These are phyloP conservation scores for Rhinolophus ferrumequinum DNA, from an alignment of 2,113 vertebrate genomes.

Conservation along the genomic window DNA sequence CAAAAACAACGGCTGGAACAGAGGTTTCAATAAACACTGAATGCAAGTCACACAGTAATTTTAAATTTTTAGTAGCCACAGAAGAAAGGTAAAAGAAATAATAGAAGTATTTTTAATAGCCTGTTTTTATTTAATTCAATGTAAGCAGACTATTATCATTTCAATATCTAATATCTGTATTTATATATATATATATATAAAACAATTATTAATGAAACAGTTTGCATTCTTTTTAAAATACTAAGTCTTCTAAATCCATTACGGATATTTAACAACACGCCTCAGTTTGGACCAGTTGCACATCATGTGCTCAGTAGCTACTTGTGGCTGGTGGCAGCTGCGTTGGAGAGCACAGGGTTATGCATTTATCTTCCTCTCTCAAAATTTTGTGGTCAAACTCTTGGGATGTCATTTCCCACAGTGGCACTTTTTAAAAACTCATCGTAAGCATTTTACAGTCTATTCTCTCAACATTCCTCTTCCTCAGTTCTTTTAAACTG, in stretches of 20 bases:
- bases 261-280: no score
- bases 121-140: background rate
- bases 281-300: background rate
- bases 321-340: background rate
- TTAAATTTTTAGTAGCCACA: constrained; percentile 5
- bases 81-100: constrained; percentile 41
- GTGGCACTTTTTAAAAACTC: constrained; percentile 30
- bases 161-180: background rate
- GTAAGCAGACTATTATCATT: background rate
- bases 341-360: no score
- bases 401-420: constrained; percentile 8
- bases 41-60: background rate
- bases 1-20: background rate
- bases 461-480: background rate
- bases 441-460: background rate
- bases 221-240: background rate
- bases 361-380: background rate
- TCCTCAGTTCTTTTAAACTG: background rate
- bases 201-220: background rate
- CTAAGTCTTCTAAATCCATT: background rate
- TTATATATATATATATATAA: background rate
- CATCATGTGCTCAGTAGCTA: background rate
- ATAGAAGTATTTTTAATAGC: background rate
- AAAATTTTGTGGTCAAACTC: background rate
- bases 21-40: background rate